Evolutionary conservation across 2,113 vertebrate species (phyloP), one percentile per base, ranked within the genome.

Genomic region (Gila orcuttii): DNA sequence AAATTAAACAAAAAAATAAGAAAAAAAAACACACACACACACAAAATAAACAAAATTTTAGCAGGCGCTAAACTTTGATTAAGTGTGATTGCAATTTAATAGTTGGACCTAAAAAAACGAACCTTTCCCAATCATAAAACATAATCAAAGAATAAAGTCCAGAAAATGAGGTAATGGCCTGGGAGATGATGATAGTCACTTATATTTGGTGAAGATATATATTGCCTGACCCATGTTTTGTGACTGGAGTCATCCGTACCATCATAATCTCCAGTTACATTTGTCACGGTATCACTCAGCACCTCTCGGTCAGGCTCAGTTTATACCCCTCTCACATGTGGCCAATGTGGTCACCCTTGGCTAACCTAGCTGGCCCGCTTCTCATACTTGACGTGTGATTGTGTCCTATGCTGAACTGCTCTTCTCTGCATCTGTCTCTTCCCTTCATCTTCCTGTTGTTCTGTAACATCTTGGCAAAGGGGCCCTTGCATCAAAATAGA

Each of bases 271-370:
- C 88, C 64, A 55, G 82, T 83, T 86, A 85, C 91, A 91, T 92
- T 91, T 91, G 90, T 93, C 92, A 91, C 85, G 39, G 86, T 89
- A 90, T 90, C 91, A 91, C 87, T 94, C 93, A 93, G 89, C 89
- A 59, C 88, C 0, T 69, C 60, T 71, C 82, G 31, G 79, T 84
- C 73, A 85, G 83, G 91, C 85, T 89, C 90, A 88, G 89, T 90
- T 93, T 87, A 86, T 90, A 87, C 88, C 89, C 92, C 92, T 89
- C 91, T 89, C 90, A 85, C 87, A 90, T 88, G 86, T 89, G 57
- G 66, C 50, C 59, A 57, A 59, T 69, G 85, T 12, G 69, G 79
- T 86, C 88, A 88, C 82, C 76, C 69, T 88, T 89, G 86, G 90
- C 83, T 83, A 88, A 85, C 74, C 83, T 77, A 86, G 39, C 71